Conservation (phyloP, 2,797 vertebrate species). For the Acridotheres tristis region DNA sequence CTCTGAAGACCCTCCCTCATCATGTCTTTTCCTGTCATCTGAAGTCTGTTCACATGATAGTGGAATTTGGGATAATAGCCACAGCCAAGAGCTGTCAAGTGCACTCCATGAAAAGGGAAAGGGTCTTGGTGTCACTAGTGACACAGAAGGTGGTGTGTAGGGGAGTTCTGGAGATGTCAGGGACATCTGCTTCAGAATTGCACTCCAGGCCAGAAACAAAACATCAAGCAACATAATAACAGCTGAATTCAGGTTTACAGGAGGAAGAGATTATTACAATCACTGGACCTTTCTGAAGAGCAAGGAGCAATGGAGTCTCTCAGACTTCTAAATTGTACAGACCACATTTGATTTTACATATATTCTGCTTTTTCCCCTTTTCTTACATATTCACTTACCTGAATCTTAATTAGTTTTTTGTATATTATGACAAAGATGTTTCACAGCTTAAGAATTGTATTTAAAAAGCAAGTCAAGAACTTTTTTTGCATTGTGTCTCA, state of each 20-base stretch:
- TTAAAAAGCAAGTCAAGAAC: background rate
- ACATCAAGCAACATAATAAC: background rate
- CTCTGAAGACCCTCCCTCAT: background rate
- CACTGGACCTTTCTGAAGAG: background rate
- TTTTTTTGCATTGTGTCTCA: background rate
- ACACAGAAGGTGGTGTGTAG: background rate
- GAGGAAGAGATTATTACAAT: background rate
- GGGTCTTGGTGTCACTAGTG: background rate
- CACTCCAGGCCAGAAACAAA: background rate
- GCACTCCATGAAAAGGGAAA: background rate
- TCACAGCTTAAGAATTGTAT: background rate
- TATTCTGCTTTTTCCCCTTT: background rate
- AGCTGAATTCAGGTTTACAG: background rate
- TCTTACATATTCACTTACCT: background rate
- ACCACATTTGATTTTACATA: background rate
- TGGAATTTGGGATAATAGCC: background rate
- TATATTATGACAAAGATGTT: background rate
- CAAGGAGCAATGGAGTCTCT: background rate
- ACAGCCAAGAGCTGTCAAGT: background rate
- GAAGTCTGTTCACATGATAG: background rate
- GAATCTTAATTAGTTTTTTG: background rate
- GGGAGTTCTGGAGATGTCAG: background rate
- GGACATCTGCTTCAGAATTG: background rate
- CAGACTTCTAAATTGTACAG: background rate
- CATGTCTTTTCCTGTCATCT: background rate